Conservation (phyloP, 2,888 invertebrate genomes). For the Metallyticus violacea region DNA sequence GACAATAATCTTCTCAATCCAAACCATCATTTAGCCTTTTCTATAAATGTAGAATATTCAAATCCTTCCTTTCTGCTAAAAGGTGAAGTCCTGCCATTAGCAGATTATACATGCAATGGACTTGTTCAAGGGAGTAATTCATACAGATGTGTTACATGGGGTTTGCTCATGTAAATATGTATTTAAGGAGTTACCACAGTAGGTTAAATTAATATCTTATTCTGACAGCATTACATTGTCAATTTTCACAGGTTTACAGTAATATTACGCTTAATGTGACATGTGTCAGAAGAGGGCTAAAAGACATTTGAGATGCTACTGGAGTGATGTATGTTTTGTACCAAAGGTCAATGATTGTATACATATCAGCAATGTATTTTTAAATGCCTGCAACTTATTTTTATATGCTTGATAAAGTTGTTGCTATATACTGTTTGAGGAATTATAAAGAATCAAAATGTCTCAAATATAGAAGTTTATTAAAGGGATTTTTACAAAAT, state of each 20-base stretch:
- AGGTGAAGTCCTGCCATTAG: background rate
- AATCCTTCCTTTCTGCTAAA: background rate
- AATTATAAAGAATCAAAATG: background rate
- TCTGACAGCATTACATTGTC: background rate
- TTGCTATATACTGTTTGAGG: background rate
- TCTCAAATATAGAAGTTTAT: background rate
- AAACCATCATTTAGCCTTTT: background rate
- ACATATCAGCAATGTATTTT: slow-evolving; percentile 9
- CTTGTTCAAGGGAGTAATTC: background rate
- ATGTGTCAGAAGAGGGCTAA: background rate
- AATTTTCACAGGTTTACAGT: background rate
- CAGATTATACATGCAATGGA: background rate
- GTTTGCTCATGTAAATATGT: background rate
- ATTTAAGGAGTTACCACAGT: background rate
- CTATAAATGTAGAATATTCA: background rate
- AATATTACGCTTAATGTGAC: background rate
- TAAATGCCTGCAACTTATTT: slow-evolving; percentile 7
- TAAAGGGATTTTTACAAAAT: background rate
- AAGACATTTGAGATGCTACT: background rate
- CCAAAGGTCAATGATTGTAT: slow-evolving; percentile 8
- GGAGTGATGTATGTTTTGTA: background rate
- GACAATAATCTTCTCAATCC: background rate
- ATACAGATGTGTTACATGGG: background rate
- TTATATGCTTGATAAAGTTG: background rate
- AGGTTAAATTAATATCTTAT: background rate